Base-by-base conservation (phyloP, 1,140 invertebrate species). In the Samia ricini region DNA sequence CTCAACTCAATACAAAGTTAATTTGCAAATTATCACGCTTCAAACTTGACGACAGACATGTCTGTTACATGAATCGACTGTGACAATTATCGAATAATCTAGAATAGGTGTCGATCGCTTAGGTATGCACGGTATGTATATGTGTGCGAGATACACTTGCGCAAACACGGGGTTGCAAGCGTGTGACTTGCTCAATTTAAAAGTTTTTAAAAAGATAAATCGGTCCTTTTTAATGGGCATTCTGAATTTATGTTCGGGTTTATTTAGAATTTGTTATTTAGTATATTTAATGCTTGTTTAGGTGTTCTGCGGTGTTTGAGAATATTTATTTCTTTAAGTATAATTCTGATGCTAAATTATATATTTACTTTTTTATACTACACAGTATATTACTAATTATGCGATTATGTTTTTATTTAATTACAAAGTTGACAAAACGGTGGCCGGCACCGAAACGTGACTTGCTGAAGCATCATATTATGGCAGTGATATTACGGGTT, bases 201-300 rank as follows among this genome's bases (percentile, higher is more conserved):
- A n/a, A 22, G 21, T 10, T n/a, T 20, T 26, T 20, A 26, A 4
- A 69, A 66, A 83, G 80, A 87, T 87, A 87, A 86, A 86, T 86
- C 79, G 78, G 74, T 72, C 71, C 74, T 72, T 66, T 81, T 82
- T 83, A 86, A 86, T 85, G 83, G 80, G 22, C 76, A 75, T 84
- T 81, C 64, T 70, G 76, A 83, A 84, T 84, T 83, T 86, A 84
- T 86, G 80, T 71, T 65, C 64, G 61, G 72, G 42, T 71, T 71
- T 55, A 55, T 24, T 55, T 24, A 24, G 63, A 72, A 71, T 76
- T 77, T 65, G 60, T 63, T 55, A 55, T 55, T 23, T 42, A 42
- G 22, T 55, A 23, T n/a, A n/a, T 55, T 55, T 55, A 24, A 55
- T 55, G 24, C 22, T 24, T 24, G 52, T 55, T 23, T 55, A 24